Evolutionary conservation across 2,797 vertebrate species (phyloP).

Genomic region (Enteromius argenteus): DNA sequence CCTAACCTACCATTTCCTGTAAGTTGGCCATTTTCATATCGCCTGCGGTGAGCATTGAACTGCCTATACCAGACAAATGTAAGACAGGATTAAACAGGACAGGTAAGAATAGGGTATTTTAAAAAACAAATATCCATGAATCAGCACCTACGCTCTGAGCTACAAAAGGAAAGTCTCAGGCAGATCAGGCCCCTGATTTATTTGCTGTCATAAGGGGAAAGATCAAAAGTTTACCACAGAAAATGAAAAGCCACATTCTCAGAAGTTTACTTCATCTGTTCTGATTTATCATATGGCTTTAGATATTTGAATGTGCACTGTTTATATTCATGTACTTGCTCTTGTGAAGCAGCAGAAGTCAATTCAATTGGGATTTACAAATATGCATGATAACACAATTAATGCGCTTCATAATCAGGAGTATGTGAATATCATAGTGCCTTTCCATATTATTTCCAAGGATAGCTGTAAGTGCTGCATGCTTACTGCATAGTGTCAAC

Average conservation of each 20-base stretch:
- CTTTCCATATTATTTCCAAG: not conserved
- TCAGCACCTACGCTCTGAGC: conserved; percentile 6
- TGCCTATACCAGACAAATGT: conserved; percentile 27
- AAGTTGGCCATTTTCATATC: not conserved
- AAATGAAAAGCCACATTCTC: conserved; percentile 16
- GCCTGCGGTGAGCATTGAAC: not conserved
- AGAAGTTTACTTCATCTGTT: not conserved
- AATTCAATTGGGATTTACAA: conserved; percentile 30
- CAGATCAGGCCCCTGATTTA: not conserved
- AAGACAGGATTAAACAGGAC: conserved; percentile 42
- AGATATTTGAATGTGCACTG: not conserved
- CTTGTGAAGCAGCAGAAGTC: not conserved
- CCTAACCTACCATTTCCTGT: not conserved
- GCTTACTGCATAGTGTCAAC: not conserved
- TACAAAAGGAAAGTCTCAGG: not conserved
- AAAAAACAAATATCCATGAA: conserved; percentile 38
- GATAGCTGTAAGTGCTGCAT: not conserved
- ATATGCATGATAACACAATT: conserved; percentile 18
- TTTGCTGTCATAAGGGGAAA: conserved; percentile 6
- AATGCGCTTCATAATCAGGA: conserved; percentile 17
- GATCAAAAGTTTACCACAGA: not conserved
- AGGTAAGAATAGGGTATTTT: conserved; percentile 29
- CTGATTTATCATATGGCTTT: conserved; percentile 1
- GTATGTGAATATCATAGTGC: not conserved
- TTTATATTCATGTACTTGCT: conserved; percentile 30